Evolutionary conservation across 1,140 invertebrate genomes (phyloP), one percentile per base, ranked within the genome.

Genomic region (Piezodorus guildinii): DNA sequence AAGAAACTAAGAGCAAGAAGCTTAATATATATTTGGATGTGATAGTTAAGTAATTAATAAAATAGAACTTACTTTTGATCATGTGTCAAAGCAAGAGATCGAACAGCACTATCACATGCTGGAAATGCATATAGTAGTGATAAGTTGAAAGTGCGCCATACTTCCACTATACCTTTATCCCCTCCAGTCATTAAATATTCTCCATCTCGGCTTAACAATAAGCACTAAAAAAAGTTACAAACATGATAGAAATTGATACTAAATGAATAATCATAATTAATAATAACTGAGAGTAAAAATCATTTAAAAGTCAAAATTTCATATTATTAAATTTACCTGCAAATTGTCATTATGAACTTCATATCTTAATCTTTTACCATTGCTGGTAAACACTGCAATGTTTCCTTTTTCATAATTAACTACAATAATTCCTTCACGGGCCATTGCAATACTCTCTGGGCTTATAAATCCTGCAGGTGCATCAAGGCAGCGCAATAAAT

Each of bases 161-260:
- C 94, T 79, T 97, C 93, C 65, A 99, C 95, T 63, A 97, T 91
- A 65, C 96, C 95, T 74, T 89, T 91, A 72, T 97, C 94, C 10
- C 94, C 94, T 62, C 92, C 95, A 68, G 91, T 94, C 81, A 98
- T 88, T 73, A 99, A 80, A 76, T 98, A 98, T 79, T 99, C 95
- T 51, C 96, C 96, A 80, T 98, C 96, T 63, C 95, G 87, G 69
- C 93, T 98, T 69, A 98, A 74, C 69, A 92, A 80, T 77, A 97
- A 83, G 76, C 93, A 94, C 91, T 98, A 74, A 65, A 81, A 75
- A 46, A 59, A 23, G n/a, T n/a, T n/a, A 23, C 62, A 62, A 44
- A 46, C 14, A 9, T 19, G 49, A 56, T 39, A 39, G 9, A 39
- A 39, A 39, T 12, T 39, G 1, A 39, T 39, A 39, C 12, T 39